Base-by-base conservation (phyloP, 2,888 invertebrate species). In the Nomada ruficornis region DNA sequence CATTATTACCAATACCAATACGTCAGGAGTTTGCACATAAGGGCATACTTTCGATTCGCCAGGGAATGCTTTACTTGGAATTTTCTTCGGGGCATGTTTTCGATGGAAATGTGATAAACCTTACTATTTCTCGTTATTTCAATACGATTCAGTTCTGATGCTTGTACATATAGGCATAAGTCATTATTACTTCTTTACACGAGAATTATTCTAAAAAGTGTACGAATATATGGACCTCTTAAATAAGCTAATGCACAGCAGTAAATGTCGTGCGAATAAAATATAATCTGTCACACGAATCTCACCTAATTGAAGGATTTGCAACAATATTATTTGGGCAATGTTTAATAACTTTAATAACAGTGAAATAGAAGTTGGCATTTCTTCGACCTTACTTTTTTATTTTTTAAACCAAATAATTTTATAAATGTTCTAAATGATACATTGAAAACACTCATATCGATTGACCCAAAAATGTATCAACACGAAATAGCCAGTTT, bases 1-100 rank as follows among this genome's bases (percentile, higher is more conserved):
- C 73, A 50, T 82, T 81, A 74, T 74, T 77, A 77, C 78, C 82
- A 59, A 75, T 68, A 59, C 68, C 78, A 63, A 75, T 68, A 59
- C 68, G 71, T 69, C 73, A 67, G 42, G 44, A 63, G 42, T 81
- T 69, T 72, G 73, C 73, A 77, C 65, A 67, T 60, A 67, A 71
- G 52, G 50, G 59, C 59, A 65, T 65, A 69, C n/a, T 65, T 73
- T 62, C 60, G 15, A 60, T 59, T 77, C 64, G 29, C 72, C 29
- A 60, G 50, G 54, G 81, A 81, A 81, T 72, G 77, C 76, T 77
- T 52, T 29, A 62, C 15, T 50, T 23, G 18, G 59, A 50, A 60
- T 63, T 64, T 71, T 63, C 71, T 50, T 50, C 67, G 36, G 50
- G 71, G 71, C 75, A 72, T 76, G 63, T 63, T 76, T 36, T 80